Evolutionary conservation across 1,140 invertebrate species (phyloP).

Genomic region (Meloidogyne floridensis): DNA sequence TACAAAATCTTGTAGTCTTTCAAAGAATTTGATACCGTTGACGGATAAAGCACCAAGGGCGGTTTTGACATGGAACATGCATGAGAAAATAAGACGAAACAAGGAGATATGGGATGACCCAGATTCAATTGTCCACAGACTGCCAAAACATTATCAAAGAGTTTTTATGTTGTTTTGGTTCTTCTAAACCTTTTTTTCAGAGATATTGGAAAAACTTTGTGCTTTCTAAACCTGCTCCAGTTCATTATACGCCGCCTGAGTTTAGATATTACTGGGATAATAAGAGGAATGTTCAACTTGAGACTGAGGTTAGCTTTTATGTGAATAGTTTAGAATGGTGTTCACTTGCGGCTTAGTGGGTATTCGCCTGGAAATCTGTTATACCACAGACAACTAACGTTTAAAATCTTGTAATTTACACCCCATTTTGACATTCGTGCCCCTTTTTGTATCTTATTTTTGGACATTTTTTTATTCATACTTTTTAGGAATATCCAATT

Average conservation of each 20-base stretch:
- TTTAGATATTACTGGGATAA: slow-evolving; percentile 77
- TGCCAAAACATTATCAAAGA: slow-evolving; percentile 80
- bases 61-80: slow-evolving; percentile 63
- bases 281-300: slow-evolving; percentile 71
- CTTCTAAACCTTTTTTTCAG: slow-evolving; percentile 67
- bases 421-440: too few species aligned
- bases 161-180: not conserved
- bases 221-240: slow-evolving; percentile 74
- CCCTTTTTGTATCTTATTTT: too few species aligned
- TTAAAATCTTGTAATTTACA: too few species aligned
- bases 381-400: too few species aligned
- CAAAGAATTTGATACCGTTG: slow-evolving; percentile 58
- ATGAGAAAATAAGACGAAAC: slow-evolving; percentile 60
- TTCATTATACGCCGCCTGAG: slow-evolving; percentile 81
- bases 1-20: slow-evolving; percentile 45
- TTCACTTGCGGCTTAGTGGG: too few species aligned
- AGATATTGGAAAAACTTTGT: slow-evolving; percentile 82
- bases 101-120: slow-evolving; percentile 63
- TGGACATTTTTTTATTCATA: not conserved
- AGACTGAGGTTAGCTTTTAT: slow-evolving; percentile 52
- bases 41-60: slow-evolving; percentile 49
- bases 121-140: slow-evolving; percentile 60
- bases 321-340: slow-evolving; percentile 15
- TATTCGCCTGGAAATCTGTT: too few species aligned
- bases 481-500: slow-evolving; percentile 67